phyloP scores from a whole-genome alignment of 2,113 vertebrate genomes.

The Phycodurus eques region DNA sequence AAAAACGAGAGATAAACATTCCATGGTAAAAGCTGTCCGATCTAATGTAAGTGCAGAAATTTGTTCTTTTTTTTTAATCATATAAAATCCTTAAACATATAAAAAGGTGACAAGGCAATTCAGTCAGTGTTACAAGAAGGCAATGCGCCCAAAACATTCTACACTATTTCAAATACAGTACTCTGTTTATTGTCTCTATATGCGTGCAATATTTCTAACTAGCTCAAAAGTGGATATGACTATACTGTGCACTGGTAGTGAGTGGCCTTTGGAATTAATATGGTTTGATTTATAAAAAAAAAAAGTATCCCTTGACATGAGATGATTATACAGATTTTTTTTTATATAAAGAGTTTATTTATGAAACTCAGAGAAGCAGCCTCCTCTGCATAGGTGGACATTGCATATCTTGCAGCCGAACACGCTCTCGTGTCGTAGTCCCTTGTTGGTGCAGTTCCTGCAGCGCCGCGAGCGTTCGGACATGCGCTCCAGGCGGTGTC shows the following conservation, averaged over 20 bases:
- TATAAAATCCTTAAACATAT: conserved; percentile 75
- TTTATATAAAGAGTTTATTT: conserved; percentile 61
- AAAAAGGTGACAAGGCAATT: conserved; percentile 78
- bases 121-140: conserved; percentile 71
- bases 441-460: conserved; percentile 81
- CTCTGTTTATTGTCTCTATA: conserved; percentile 65
- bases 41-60: conserved; percentile 72
- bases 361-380: conserved; percentile 83
- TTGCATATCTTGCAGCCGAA: conserved; percentile 84
- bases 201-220: conserved; percentile 77
- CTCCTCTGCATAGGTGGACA: conserved; percentile 79
- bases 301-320: conserved; percentile 54
- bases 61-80: conserved; percentile 55
- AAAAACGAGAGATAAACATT: conserved; percentile 74
- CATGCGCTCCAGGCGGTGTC: conserved; percentile 81
- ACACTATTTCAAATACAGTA: conserved; percentile 72
- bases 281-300: conserved; percentile 27
- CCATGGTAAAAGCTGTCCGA: conserved; percentile 72
- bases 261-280: conserved; percentile 74
- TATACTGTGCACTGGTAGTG: conserved; percentile 74
- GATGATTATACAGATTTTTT: conserved; percentile 50
- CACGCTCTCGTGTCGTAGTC: conserved; percentile 77
- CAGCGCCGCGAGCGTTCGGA: conserved; percentile 78
- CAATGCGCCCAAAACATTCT: conserved; percentile 74
- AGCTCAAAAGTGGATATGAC: conserved; percentile 69